Evolutionary conservation across 2,888 invertebrate genomes (phyloP).

Genomic region (Amiota communis): DNA sequence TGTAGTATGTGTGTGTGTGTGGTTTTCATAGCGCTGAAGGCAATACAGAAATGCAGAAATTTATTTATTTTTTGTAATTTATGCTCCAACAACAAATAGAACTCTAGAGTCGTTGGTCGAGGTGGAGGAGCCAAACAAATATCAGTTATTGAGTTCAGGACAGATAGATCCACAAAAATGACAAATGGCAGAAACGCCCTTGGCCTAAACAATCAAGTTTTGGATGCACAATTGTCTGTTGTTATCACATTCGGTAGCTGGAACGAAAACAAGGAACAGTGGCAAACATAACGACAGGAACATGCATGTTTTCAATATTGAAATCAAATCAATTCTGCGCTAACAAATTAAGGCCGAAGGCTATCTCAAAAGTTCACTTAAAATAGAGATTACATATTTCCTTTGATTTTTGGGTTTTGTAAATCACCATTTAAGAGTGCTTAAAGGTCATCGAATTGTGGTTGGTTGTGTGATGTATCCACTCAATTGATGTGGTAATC

Average conservation of each 20-base stretch:
- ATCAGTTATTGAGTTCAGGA: constrained; percentile 13
- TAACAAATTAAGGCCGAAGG: constrained; percentile 52
- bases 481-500: constrained; percentile 3
- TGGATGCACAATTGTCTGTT: constrained; percentile 32
- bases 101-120: constrained; percentile 16
- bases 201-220: constrained; percentile 51
- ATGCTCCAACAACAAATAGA: constrained; percentile 46
- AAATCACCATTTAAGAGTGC: not conserved
- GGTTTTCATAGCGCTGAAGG: constrained; percentile 51
- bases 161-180: constrained; percentile 50
- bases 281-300: constrained; percentile 69
- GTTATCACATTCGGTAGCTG: constrained; percentile 60
- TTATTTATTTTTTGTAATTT: constrained; percentile 54
- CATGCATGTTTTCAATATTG: constrained; percentile 57
- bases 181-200: constrained; percentile 66
- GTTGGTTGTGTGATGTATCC: not conserved
- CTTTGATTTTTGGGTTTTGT: too few relatives aligned
- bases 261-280: constrained; percentile 69
- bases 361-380: constrained; percentile 20
- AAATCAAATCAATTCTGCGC: constrained; percentile 64
- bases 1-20: constrained; percentile 65
- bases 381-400: too few relatives aligned
- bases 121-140: too few relatives aligned
- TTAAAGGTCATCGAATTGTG: not conserved
- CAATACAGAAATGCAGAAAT: constrained; percentile 46